Percentiles rank a stretch among this genome's conserved stretches.
These are phyloP conservation scores for Amphiprion percula DNA, from an alignment of 2,113 vertebrate genomes.

Conservation along the genomic window DNA sequence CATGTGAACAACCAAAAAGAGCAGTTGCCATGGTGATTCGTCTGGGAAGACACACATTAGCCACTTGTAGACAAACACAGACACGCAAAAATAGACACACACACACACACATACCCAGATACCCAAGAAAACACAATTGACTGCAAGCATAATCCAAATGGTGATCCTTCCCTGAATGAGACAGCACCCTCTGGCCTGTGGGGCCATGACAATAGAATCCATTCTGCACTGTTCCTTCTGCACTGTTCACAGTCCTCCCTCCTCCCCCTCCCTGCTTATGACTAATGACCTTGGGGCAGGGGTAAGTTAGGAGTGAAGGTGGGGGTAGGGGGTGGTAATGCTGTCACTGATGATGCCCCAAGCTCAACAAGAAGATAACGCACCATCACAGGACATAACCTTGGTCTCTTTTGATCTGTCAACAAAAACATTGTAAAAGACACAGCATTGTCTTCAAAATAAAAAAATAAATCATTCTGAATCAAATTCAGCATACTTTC, in stretches of 20 bases:
- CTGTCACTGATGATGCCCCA: slow-evolving; percentile 34
- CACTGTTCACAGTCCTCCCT: slow-evolving; percentile 42
- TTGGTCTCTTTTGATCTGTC: background rate
- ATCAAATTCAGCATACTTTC: background rate
- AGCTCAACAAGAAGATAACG: slow-evolving; percentile 25
- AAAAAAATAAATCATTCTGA: background rate
- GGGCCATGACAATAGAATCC: slow-evolving; percentile 71
- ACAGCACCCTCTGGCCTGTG: slow-evolving; percentile 69
- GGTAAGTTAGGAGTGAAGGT: slow-evolving; percentile 68
- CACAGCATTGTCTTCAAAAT: background rate
- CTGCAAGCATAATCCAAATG: slow-evolving; percentile 55
- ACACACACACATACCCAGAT: slow-evolving; percentile 4
- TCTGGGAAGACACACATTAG: slow-evolving; percentile 38
- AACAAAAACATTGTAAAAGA: slow-evolving; percentile 11
- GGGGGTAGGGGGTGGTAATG: slow-evolving; percentile 5
- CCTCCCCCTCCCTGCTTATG: slow-evolving; percentile 43
- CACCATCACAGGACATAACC: slow-evolving; percentile 34
- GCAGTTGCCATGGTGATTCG: slow-evolving; percentile 66
- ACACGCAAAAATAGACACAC: slow-evolving; percentile 24
- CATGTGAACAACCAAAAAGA: slow-evolving; percentile 57
- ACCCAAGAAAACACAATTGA: slow-evolving; percentile 56
- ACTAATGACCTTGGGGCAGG: slow-evolving; percentile 70
- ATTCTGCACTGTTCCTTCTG: slow-evolving; percentile 69
- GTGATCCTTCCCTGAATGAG: slow-evolving; percentile 65
- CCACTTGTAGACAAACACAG: slow-evolving; percentile 27